phyloP scores from a whole-genome alignment of 1,140 invertebrate genomes.

The Drosophila mauritiana region DNA sequence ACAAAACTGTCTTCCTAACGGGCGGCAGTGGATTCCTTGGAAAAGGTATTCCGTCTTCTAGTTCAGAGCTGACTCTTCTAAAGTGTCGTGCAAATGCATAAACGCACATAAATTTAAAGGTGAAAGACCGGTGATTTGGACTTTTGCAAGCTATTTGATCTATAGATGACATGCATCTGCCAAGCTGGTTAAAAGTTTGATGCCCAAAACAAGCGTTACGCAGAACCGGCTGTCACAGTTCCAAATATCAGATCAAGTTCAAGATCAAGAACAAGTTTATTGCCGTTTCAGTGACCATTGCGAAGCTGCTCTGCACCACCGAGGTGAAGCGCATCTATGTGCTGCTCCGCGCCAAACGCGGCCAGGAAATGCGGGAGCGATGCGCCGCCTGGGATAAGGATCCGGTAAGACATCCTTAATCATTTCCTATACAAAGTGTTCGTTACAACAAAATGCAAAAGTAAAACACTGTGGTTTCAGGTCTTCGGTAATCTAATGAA shows the following conservation, averaged over 20 bases:
- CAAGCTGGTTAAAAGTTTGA: background rate
- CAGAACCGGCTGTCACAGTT: slow-evolving; percentile 1
- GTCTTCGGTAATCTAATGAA: slow-evolving; percentile 45
- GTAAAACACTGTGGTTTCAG: slow-evolving; percentile 50
- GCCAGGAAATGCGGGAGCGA: slow-evolving; percentile 88
- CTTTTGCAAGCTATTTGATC: no score
- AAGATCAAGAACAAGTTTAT: slow-evolving; percentile 15
- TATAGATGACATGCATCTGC: background rate
- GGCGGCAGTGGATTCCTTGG: slow-evolving; percentile 91
- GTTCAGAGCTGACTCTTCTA: background rate
- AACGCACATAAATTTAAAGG: background rate
- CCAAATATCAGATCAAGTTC: slow-evolving; percentile 1
- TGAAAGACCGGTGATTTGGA: background rate
- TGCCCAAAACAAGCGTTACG: slow-evolving; percentile 5
- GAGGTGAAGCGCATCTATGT: slow-evolving; percentile 90
- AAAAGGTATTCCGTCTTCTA: slow-evolving; percentile 85
- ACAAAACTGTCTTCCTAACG: slow-evolving; percentile 88
- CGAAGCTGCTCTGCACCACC: slow-evolving; percentile 92
- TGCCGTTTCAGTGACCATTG: slow-evolving; percentile 87
- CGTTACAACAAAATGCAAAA: no score
- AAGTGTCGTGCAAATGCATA: background rate
- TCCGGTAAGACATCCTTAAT: slow-evolving; percentile 44
- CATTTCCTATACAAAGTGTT: no score
- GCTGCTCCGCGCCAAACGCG: slow-evolving; percentile 91
- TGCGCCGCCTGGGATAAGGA: slow-evolving; percentile 88